phyloP scores from a whole-genome alignment of 92 coral and sea anemone genomes.

The Parazoanthus swiftii region DNA sequence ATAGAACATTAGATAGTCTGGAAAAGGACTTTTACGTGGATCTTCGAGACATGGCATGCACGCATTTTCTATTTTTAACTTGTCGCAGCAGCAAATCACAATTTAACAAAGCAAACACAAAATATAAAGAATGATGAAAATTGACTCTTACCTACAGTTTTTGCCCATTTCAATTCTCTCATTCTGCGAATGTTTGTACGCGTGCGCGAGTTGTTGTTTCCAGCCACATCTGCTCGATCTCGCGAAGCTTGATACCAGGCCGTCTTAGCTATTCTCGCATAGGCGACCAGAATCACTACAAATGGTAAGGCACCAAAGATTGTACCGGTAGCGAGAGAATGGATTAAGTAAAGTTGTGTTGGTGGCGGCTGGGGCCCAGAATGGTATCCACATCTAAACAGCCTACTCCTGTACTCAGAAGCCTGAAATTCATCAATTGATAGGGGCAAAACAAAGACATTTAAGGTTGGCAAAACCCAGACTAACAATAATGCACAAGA shows the following conservation, averaged over 20 bases:
- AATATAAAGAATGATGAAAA: background rate
- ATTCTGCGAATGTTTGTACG: conserved; percentile 4
- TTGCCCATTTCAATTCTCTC: conserved; percentile 26
- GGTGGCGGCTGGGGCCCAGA: background rate
- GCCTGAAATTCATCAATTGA: conserved; percentile 12
- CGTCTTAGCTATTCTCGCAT: conserved; percentile 20
- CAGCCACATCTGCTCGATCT: background rate
- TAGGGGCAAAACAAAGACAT: conserved; percentile 2
- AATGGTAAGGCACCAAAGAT: conserved; percentile 1
- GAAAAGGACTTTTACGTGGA: too few relatives aligned
- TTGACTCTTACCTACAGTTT: conserved; percentile 14
- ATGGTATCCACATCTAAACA: background rate
- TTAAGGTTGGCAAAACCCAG: conserved; percentile 20
- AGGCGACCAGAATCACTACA: background rate
- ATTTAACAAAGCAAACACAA: background rate
- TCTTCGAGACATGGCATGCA: background rate
- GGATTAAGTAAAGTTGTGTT: conserved; percentile 4
- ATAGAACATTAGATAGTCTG: too few relatives aligned
- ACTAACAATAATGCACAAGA: background rate
- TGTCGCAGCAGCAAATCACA: background rate
- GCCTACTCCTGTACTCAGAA: background rate
- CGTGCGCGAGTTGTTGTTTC: background rate
- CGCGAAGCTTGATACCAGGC: conserved; percentile 33
- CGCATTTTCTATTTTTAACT: background rate
- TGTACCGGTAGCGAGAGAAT: conserved; percentile 17